These are phyloP conservation scores for Octopus sinensis DNA, from an alignment of 1,140 invertebrate genomes.

Conservation along the genomic window DNA sequence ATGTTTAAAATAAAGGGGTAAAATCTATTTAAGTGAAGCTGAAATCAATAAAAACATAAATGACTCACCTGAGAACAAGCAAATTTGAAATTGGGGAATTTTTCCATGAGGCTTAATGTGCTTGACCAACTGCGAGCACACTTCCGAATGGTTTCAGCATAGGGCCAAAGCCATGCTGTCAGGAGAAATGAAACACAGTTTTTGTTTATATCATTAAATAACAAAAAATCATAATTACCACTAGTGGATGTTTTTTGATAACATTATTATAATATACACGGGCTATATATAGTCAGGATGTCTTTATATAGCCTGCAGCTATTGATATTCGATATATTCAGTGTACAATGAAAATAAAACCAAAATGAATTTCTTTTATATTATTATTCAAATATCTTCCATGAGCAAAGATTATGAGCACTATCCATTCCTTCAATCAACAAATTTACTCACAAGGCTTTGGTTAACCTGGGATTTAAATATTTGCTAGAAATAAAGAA, in stretches of 20 bases:
- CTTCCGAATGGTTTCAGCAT: slow-evolving; percentile 63
- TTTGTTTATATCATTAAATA: neutral
- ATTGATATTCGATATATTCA: too few relatives aligned
- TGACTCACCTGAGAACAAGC: slow-evolving; percentile 60
- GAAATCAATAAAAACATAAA: too few relatives aligned
- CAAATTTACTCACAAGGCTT: too few relatives aligned
- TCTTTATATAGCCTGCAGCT: neutral
- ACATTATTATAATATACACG: neutral
- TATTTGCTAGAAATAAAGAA: too few relatives aligned
- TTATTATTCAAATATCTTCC: too few relatives aligned
- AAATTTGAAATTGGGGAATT: slow-evolving; percentile 61
- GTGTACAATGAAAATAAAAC: too few relatives aligned
- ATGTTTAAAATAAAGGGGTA: too few relatives aligned
- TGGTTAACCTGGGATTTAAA: too few relatives aligned
- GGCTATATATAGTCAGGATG: neutral
- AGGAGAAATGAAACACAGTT: slow-evolving; percentile 8
- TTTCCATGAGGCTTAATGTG: slow-evolving; percentile 60
- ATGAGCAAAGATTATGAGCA: too few relatives aligned
- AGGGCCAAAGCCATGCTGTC: slow-evolving; percentile 63
- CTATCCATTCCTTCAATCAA: too few relatives aligned
- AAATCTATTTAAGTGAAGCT: too few relatives aligned
- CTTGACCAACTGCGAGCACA: slow-evolving; percentile 61
- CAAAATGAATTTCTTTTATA: too few relatives aligned
- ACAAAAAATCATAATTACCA: neutral
- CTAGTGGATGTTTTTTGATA: neutral